Base-by-base conservation (phyloP, 30 jellyfish, hydroid and myxozoan genomes). In the Rhopilema esculentum region DNA sequence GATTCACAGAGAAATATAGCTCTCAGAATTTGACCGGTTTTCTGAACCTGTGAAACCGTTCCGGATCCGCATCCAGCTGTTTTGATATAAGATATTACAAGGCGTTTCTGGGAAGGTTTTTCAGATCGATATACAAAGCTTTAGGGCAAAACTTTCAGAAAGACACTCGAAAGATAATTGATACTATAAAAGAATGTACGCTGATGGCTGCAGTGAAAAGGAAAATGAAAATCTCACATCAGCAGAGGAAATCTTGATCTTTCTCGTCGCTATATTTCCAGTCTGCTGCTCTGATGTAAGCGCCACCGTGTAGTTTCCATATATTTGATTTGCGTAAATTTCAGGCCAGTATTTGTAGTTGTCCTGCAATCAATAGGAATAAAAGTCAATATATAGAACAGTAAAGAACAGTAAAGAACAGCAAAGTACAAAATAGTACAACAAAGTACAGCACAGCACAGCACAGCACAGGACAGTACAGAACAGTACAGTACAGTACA, bases 341-440 rank as follows among this genome's bases (percentile, higher is more conserved):
- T 83, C 95, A 22, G 98, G 98, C 98, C 98, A 93, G 80, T 93
- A 93, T 80, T 84, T 82, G 83, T 19, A 88, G 87, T 68, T 68
- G 2, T 69, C 82, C 91, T 88, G 40, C 19, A 53, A 69, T 23
- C 25, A 69, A 63, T 4, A 20, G 16, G 4, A 30, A 4, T n/a
- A n/a, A n/a, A 72, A 19, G 20, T 20, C 70, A 19, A 8, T 12
- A 16, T 7, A 29, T 23, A 72, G 33, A 16, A 48, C 7, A 48
- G 73, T 28, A 48, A 16, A 70, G 19, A 4, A 70, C 23, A 8
- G 86, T 25, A 21, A 19, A 63, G 17, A 7, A 63, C 29, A 4
- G 40, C 27, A 15, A 17, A 17, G 29, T 18, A 25, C 49, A 40
- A 40, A 40, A 40, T 40, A 40, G 12, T 12, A 40, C 57, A 40